A percentile compares a stretch with the other conserved stretches of the same genome.
Conservation (phyloP, 2,888 invertebrate species). For the Platypus cylindrus region DNA sequence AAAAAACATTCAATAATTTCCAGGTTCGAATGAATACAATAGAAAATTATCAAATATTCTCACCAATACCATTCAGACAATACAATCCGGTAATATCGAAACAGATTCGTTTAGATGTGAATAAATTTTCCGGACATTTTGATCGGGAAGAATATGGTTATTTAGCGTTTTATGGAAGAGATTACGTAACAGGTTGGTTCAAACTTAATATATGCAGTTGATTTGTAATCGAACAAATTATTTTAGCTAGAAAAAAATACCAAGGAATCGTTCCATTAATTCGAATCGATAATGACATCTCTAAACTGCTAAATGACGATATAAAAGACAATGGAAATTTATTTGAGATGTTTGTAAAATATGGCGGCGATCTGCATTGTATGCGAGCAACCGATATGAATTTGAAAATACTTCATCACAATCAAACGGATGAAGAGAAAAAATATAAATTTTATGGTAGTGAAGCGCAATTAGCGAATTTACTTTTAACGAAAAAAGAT, state of each 20-base stretch:
- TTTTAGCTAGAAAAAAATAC: constrained; percentile 49
- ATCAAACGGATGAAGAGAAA: constrained; percentile 24
- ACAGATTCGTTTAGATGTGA: constrained; percentile 45
- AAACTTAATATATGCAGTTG: neutral
- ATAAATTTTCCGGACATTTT: constrained; percentile 67
- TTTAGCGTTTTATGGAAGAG: constrained; percentile 70
- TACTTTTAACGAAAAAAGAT: constrained; percentile 35
- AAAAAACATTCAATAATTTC: no score
- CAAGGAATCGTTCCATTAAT: constrained; percentile 47
- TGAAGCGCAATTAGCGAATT: constrained; percentile 43
- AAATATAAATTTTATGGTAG: constrained; percentile 41
- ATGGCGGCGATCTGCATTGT: constrained; percentile 49
- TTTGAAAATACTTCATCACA: constrained; percentile 43
- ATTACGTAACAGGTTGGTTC: constrained; percentile 56
- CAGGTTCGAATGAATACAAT: constrained; percentile 93
- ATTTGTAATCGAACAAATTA: no score
- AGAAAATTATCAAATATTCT: constrained; percentile 74
- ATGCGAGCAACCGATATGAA: constrained; percentile 73
- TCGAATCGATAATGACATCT: constrained; percentile 51
- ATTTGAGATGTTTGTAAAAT: constrained; percentile 57
- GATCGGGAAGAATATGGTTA: constrained; percentile 60
- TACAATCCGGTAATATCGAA: constrained; percentile 57
- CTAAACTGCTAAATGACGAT: constrained; percentile 36
- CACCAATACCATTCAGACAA: constrained; percentile 83
- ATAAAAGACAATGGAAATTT: constrained; percentile 40